These are phyloP conservation scores for Apostichopus californicus DNA, from an alignment of 35 echinoderm and acorn worm genomes.

Conservation along the genomic window DNA sequence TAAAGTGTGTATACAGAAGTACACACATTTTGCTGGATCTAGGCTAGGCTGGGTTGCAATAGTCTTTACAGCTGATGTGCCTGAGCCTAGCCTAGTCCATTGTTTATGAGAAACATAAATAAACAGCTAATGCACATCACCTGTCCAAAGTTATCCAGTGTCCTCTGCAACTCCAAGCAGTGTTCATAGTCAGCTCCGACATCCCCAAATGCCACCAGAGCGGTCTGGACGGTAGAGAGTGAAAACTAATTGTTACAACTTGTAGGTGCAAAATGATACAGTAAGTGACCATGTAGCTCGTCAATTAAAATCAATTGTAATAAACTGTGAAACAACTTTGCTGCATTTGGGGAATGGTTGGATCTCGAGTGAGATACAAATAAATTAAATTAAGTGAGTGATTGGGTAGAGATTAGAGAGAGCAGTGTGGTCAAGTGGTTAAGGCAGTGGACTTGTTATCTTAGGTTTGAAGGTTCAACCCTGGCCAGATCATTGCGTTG, in stretches of 20 bases:
- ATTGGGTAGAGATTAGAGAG: no score
- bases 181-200: slow-evolving; percentile 89
- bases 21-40: no score
- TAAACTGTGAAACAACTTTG: no score
- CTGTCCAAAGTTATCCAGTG: slow-evolving; percentile 91
- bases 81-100: no score
- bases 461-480: no score
- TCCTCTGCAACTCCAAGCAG: slow-evolving; percentile 83
- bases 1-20: no score
- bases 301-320: background rate
- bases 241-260: background rate
- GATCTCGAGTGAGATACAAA: background rate
- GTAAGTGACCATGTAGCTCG: background rate
- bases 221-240: slow-evolving; percentile 48
- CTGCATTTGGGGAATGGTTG: background rate
- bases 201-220: slow-evolving; percentile 88
- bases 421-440: no score
- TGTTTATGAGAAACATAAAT: background rate
- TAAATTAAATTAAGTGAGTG: no score
- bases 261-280: background rate
- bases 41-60: no score
- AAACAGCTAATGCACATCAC: slow-evolving; percentile 53
- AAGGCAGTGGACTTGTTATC: no score
- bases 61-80: no score
- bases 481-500: no score